Evolutionary conservation across 2,113 vertebrate species (phyloP).

Genomic region (Trachemys scripta): DNA sequence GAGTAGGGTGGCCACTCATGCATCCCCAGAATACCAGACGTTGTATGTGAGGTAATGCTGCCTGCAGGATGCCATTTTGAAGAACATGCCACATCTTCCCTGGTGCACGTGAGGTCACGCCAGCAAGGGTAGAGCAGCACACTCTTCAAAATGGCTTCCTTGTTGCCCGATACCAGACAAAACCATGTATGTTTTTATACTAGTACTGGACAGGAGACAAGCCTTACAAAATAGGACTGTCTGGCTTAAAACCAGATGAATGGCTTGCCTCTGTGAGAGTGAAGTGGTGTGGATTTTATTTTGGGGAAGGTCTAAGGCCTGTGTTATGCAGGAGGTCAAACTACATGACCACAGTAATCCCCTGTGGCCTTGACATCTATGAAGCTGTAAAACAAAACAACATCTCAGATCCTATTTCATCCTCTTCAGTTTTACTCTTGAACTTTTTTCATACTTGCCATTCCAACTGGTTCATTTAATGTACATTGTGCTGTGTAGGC

Average conservation of each 20-base stretch:
- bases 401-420: too few relatives aligned
- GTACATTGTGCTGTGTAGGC: too few relatives aligned
- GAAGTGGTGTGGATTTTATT: background rate
- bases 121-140: background rate
- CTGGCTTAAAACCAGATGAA: background rate
- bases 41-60: background rate
- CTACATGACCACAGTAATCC: too few relatives aligned
- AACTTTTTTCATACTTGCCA: too few relatives aligned
- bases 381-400: too few relatives aligned
- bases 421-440: too few relatives aligned
- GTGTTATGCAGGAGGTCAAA: background rate
- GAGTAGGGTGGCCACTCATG: background rate
- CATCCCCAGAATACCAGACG: background rate
- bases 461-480: too few relatives aligned
- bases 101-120: background rate
- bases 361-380: too few relatives aligned
- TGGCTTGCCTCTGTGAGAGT: background rate
- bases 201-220: background rate
- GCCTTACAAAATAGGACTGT: background rate
- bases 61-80: background rate
- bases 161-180: background rate
- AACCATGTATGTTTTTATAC: background rate
- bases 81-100: background rate
- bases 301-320: background rate
- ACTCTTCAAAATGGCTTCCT: background rate